Evolutionary conservation across 2,113 vertebrate species (phyloP).

Genomic region (Pogonocichla stellata): DNA sequence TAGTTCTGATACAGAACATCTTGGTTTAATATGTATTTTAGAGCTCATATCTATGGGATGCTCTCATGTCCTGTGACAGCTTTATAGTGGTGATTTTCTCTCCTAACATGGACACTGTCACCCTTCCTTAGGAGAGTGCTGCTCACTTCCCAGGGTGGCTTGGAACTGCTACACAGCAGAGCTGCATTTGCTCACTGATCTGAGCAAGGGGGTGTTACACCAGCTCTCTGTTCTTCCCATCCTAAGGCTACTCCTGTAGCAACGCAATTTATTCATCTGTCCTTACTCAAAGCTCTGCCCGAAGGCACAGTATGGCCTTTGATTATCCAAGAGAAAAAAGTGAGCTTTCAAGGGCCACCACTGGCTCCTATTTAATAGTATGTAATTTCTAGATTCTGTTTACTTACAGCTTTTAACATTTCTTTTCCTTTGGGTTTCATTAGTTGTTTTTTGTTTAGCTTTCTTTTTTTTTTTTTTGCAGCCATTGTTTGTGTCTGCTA

Average conservation of each 20-base stretch:
- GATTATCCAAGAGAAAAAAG: slow-evolving; percentile 6
- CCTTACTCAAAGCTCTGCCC: slow-evolving; percentile 30
- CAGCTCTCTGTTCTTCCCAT: background rate
- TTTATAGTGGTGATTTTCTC: background rate
- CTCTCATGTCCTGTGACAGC: background rate
- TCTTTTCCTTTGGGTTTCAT: background rate
- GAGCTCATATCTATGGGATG: background rate
- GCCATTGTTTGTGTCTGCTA: background rate
- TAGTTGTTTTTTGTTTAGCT: background rate
- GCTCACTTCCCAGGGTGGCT: background rate
- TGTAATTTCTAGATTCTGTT: background rate
- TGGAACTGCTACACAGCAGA: background rate
- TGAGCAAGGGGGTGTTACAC: background rate
- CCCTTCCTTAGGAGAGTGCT: background rate
- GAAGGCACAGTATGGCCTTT: slow-evolving; percentile 26
- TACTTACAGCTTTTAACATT: background rate
- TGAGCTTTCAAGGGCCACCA: background rate
- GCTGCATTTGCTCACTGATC: background rate
- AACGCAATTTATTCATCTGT: background rate
- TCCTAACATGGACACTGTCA: background rate
- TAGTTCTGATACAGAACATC: background rate
- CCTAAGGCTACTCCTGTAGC: slow-evolving; percentile 5
- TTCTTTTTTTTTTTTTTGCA: background rate
- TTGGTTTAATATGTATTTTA: background rate
- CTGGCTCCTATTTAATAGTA: background rate